These are phyloP conservation scores for Dicyrtomina minuta DNA, from an alignment of 2,888 invertebrate species.

Conservation along the genomic window DNA sequence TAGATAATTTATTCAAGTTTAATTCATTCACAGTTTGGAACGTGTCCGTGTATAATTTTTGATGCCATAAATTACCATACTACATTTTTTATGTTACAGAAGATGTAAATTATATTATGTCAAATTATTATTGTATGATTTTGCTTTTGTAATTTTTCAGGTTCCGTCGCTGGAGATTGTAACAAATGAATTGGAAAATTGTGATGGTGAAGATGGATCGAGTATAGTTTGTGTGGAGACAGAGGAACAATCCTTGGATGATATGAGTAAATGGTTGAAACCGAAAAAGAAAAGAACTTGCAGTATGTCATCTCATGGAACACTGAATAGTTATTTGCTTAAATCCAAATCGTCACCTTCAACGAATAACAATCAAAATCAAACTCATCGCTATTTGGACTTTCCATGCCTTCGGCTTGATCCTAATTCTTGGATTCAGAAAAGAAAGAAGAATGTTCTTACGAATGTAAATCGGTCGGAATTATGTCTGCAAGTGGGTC, in stretches of 20 bases:
- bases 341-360: conserved; percentile 1
- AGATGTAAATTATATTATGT: too few relatives aligned
- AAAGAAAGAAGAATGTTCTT: conserved; percentile 21
- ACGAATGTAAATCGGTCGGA: neutral
- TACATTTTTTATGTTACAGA: too few relatives aligned
- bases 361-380: neutral
- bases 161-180: too few relatives aligned
- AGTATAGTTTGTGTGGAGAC: conserved; percentile 42
- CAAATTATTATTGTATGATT: neutral
- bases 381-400: conserved; percentile 29
- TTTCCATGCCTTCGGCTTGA: conserved; percentile 47
- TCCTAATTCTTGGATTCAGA: conserved; percentile 45
- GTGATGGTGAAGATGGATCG: conserved; percentile 29
- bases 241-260: conserved; percentile 13
- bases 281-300: conserved; percentile 30
- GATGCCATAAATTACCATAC: too few relatives aligned
- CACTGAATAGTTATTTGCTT: neutral
- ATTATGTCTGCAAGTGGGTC: conserved; percentile 24
- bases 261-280: conserved; percentile 45
- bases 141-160: too few relatives aligned
- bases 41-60: too few relatives aligned
- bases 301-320: neutral
- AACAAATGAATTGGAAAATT: neutral
- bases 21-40: neutral
- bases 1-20: too few relatives aligned